A percentile compares a stretch with the other conserved stretches of the same genome.
These are phyloP conservation scores for Seladonia tumulorum DNA, from an alignment of 2,888 invertebrate genomes.

Conservation along the genomic window DNA sequence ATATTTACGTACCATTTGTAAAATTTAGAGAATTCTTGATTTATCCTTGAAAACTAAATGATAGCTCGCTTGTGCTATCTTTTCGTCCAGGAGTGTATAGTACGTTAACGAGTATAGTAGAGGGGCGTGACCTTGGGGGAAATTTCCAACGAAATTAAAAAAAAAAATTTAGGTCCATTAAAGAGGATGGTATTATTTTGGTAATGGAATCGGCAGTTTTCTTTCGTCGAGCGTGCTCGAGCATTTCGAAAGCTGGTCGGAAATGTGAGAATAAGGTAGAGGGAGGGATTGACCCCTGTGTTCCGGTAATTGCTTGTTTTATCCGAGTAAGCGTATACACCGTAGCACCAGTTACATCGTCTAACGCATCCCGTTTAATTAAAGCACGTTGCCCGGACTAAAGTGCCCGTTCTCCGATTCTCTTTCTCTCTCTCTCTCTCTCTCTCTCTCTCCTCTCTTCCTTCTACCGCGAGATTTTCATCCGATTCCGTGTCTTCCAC, in stretches of 20 bases:
- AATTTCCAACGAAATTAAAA: too few species aligned
- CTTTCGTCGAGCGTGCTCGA: constrained; percentile 31
- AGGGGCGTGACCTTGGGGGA: too few species aligned
- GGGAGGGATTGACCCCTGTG: constrained; percentile 64
- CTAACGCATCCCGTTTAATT: constrained; percentile 74
- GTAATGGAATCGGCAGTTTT: constrained; percentile 41
- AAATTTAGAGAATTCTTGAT: too few species aligned
- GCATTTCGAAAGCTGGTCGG: constrained; percentile 32
- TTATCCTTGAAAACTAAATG: too few species aligned
- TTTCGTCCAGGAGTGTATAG: too few species aligned
- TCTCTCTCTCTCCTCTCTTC: background rate
- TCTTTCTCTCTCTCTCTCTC: too few species aligned
- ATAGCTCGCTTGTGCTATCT: too few species aligned
- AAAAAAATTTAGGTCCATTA: too few species aligned
- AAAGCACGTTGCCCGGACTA: constrained; percentile 64
- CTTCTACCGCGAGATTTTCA: background rate
- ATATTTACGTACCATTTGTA: too few species aligned
- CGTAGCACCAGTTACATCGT: constrained; percentile 69
- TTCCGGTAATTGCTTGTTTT: constrained; percentile 75
- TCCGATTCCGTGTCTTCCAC: constrained; percentile 34
- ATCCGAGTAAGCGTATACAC: constrained; percentile 74
- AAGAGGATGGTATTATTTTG: background rate
- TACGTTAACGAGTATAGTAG: too few species aligned
- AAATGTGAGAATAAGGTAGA: constrained; percentile 18
- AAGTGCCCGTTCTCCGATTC: constrained; percentile 33